Evolutionary conservation across 2,888 invertebrate species (phyloP), one percentile per base, ranked within the genome.

Genomic region (Aspidiotus rigidus): DNA sequence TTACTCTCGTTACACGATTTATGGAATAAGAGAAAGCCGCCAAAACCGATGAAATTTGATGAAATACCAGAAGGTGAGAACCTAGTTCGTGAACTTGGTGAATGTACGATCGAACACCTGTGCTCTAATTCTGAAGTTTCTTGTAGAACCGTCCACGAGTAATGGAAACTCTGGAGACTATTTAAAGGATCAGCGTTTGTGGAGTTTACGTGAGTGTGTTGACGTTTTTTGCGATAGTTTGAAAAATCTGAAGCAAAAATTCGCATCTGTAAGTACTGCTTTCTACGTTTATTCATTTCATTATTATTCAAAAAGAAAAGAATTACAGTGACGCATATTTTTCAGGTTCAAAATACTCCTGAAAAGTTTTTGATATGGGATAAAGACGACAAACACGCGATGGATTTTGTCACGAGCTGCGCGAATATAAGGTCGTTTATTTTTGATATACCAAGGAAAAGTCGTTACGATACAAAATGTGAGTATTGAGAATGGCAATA

Each of bases 381-480:
- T 78, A 99, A 99, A 81, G 99, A 99, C 78, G 95, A 98, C 76
- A 87, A 87, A 75, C 81, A 84, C 71, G 88, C 90, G 0, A 91
- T 98, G 92, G 90, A 98, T 79, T 99, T 99, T 79, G 98, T 99
- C 1, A 89, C 95, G 0, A 87, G 94, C 0, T 93, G 94, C 78
- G 89, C 98, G 0, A 99, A 99, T 78, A 86, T 99, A 69, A 84
- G 99, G 56, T 87, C 93, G 0, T 82, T 88, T 75, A 89, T 96
- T 74, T 99, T 97, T 79, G 86, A 88, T 69, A 99, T 99, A 77
- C 80, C 84, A 1, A 83, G 85, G 70, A 93, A 95, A 76, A 90
- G 91, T 0, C 84, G 90, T 61, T 99, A 98, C 78, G 93, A 95
- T 75, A 87, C 95, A 13, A 99, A 99, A 83, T 96, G 93, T 92